Evolutionary conservation across 2,113 vertebrate species (phyloP).

Genomic region (Cardinalis cardinalis): DNA sequence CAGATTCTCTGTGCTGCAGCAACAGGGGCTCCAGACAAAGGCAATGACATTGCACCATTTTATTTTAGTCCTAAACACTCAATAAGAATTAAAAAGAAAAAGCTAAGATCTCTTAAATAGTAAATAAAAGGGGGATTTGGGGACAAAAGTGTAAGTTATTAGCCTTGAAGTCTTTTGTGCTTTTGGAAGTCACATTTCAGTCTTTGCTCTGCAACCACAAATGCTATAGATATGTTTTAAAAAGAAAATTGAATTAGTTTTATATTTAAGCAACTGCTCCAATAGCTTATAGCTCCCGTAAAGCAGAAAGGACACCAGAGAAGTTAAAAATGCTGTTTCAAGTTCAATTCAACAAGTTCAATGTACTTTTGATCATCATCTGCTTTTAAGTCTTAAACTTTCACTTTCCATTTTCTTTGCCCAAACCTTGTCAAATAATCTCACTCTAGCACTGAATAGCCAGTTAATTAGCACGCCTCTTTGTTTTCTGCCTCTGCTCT

Average conservation of each 20-base stretch:
- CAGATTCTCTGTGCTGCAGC: not conserved
- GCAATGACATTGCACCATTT: not conserved
- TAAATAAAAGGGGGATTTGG: not conserved
- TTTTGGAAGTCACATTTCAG: not conserved
- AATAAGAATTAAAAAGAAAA: not conserved
- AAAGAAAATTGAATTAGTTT: not conserved
- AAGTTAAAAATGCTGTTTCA: not conserved
- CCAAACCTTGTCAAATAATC: not conserved
- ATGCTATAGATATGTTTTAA: not conserved
- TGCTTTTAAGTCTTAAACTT: not conserved
- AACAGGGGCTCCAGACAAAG: not conserved
- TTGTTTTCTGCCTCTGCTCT: not conserved
- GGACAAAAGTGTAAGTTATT: not conserved
- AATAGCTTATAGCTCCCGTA: not conserved
- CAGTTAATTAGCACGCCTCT: not conserved
- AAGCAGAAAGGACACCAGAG: not conserved
- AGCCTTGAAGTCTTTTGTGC: not conserved
- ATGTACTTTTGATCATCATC: not conserved
- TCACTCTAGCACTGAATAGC: not conserved
- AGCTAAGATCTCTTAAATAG: not conserved
- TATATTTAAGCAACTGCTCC: not conserved
- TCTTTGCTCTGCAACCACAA: not conserved
- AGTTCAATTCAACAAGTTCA: not conserved
- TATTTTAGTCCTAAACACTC: not conserved
- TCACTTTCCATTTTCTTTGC: not conserved